These are phyloP conservation scores for Dreissena rostriformis DNA, from an alignment of 1,140 invertebrate genomes.

Conservation along the genomic window DNA sequence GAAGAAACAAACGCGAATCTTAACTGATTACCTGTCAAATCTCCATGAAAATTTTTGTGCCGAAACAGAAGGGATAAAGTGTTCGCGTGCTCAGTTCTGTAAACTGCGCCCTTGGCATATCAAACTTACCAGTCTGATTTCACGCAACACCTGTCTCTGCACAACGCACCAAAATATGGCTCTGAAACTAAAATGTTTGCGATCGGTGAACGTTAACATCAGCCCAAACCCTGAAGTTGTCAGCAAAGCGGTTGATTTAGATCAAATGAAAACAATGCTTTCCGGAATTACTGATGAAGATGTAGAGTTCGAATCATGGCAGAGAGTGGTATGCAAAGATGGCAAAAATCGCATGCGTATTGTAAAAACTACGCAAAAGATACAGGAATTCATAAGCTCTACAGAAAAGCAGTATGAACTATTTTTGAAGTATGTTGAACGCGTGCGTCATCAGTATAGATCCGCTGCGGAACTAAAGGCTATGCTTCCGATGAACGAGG, in stretches of 20 bases:
- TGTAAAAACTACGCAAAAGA: background rate
- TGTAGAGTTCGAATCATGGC: constrained; percentile 8
- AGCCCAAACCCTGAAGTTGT: constrained; percentile 16
- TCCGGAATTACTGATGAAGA: background rate
- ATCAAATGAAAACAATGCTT: constrained; percentile 8
- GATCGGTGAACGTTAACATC: background rate
- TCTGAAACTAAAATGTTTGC: constrained; percentile 16
- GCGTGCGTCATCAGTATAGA: constrained; percentile 26
- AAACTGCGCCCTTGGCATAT: background rate
- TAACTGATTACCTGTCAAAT: constrained; percentile 28
- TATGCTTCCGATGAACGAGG: constrained; percentile 33
- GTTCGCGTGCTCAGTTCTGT: background rate
- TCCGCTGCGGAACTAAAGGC: constrained; percentile 25
- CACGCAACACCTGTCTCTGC: constrained; percentile 5
- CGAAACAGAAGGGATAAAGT: background rate
- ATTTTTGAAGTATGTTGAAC: constrained; percentile 27
- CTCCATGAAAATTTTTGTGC: background rate
- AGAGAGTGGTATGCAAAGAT: constrained; percentile 10
- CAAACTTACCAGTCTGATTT: background rate
- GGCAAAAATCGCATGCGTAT: constrained; percentile 8
- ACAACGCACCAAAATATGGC: constrained; percentile 18
- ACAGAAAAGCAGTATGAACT: constrained; percentile 6
- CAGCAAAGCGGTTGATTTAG: background rate
- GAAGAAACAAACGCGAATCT: constrained; percentile 25
- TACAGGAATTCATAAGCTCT: background rate